Conservation (phyloP, 2,888 invertebrate species). For the Apodemia duryi region DNA sequence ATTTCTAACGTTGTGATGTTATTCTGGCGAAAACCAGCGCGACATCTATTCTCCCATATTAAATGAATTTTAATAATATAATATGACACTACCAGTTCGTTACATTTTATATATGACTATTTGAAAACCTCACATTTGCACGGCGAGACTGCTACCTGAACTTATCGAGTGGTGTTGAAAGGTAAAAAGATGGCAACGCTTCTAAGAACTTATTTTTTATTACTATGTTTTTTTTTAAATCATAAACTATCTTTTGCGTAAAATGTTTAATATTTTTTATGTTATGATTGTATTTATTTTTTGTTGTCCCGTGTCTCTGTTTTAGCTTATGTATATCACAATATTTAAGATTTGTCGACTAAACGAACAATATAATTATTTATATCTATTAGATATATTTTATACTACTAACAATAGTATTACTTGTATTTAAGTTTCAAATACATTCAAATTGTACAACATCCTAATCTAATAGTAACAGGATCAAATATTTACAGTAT, state of each 20-base stretch:
- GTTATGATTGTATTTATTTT: constrained; percentile 77
- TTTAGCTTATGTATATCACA: constrained; percentile 59
- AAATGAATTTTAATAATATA: too few species aligned
- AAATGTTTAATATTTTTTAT: constrained; percentile 36
- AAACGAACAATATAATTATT: constrained; percentile 74
- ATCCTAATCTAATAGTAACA: constrained; percentile 62
- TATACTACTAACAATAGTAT: constrained; percentile 49
- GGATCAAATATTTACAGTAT: constrained; percentile 72
- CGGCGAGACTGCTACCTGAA: not conserved
- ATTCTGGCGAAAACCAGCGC: too few species aligned
- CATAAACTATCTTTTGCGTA: not conserved
- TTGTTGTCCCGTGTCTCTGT: constrained; percentile 25
- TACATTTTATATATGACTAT: not conserved
- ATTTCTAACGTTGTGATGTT: too few species aligned
- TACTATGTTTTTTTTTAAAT: not conserved
- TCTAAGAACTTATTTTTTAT: constrained; percentile 9
- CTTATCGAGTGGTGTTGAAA: constrained; percentile 38
- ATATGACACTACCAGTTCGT: too few species aligned
- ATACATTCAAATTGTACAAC: constrained; percentile 49
- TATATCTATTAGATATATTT: constrained; percentile 59
- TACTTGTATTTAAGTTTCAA: constrained; percentile 50
- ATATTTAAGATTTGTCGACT: constrained; percentile 76
- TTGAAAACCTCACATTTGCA: not conserved
- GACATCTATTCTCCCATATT: too few species aligned
- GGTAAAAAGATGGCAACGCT: constrained; percentile 21